These are phyloP conservation scores for Micrasema minimum DNA, from an alignment of 1,140 invertebrate species.

Conservation along the genomic window DNA sequence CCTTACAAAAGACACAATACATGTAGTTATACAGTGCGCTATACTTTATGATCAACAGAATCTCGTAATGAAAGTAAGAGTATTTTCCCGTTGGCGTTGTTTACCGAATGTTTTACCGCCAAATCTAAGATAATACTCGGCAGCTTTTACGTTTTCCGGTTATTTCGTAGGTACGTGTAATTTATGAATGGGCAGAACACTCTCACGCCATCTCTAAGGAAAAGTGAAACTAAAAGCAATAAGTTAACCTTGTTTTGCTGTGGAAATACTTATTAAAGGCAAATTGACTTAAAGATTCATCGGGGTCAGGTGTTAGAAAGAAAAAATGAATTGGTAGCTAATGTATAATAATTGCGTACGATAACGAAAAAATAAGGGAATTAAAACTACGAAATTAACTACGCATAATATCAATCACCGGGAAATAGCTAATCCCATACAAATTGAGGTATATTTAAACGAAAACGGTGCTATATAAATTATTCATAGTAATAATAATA, in stretches of 20 bases:
- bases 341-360: not conserved
- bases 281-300: conserved; percentile 32
- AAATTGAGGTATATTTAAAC: no score
- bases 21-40: no score
- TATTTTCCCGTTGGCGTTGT: not conserved
- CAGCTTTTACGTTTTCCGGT: no score
- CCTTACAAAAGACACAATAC: no score
- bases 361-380: no score
- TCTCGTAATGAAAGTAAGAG: conserved; percentile 28
- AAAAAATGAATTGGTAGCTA: not conserved
- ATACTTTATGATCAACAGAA: no score
- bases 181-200: conserved; percentile 27
- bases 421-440: no score
- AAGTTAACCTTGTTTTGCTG: conserved; percentile 22
- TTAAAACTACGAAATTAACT: no score
- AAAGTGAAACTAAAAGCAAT: conserved; percentile 30
- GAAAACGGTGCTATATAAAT: no score
- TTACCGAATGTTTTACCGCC: not conserved
- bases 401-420: no score
- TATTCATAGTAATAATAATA: no score
- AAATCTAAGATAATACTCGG: no score
- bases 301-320: conserved; percentile 8
- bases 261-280: conserved; percentile 18
- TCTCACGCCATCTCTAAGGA: conserved; percentile 25
- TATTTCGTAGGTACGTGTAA: conserved; percentile 26